Conservation (phyloP, 2,797 vertebrate genomes). For the Steatocranus sp. region DNA sequence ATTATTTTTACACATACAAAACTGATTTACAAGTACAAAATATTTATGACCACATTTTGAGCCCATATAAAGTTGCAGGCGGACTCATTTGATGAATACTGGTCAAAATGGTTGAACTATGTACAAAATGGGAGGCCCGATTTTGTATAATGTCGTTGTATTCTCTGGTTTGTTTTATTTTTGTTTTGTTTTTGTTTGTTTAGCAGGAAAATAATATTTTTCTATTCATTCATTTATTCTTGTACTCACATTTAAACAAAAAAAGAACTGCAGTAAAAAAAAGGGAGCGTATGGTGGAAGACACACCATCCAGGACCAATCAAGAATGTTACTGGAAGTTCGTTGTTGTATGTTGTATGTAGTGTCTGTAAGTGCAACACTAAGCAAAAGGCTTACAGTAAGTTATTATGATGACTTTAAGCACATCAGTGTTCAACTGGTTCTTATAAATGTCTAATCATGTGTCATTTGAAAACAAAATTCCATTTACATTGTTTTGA, state of each 20-base stretch:
- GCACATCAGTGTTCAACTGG: background rate
- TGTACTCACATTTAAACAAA: background rate
- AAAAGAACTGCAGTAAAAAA: background rate
- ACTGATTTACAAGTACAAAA: no score
- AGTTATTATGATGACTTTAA: background rate
- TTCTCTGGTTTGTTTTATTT: background rate
- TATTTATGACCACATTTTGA: no score
- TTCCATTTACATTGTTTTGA: background rate
- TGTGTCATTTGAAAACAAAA: background rate
- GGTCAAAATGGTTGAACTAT: background rate
- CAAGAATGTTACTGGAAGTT: background rate
- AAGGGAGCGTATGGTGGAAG: accelerated
- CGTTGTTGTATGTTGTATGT: background rate
- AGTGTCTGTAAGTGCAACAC: background rate
- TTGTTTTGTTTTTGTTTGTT: accelerated
- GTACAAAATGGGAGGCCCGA: accelerated
- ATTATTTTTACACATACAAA: no score
- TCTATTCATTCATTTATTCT: background rate
- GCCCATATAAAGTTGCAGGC: accelerated
- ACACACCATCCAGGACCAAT: background rate
- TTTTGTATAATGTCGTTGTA: background rate
- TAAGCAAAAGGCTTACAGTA: background rate
- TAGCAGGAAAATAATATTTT: background rate
- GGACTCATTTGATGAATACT: background rate
- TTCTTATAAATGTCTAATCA: background rate